Conservation (phyloP, 2,113 vertebrate genomes). For the Lasiurus cinereus region DNA sequence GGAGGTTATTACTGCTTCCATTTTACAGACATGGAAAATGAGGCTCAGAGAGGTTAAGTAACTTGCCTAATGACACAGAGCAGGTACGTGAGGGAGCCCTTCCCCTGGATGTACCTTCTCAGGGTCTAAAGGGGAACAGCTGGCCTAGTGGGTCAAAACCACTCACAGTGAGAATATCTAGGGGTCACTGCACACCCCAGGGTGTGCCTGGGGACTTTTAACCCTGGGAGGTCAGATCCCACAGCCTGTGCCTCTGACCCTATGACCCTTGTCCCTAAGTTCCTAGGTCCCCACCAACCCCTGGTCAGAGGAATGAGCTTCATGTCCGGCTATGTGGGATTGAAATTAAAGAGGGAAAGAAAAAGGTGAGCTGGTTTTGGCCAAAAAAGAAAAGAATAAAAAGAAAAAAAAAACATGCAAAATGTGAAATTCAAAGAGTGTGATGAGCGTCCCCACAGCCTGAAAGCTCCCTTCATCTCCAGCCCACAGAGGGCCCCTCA, state of each 20-base stretch:
- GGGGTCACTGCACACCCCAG: not conserved
- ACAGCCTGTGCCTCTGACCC: not conserved
- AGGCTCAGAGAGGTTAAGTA: not conserved
- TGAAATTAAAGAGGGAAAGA: conserved; percentile 76
- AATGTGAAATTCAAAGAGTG: conserved; percentile 60
- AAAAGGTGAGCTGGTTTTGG: conserved; percentile 72
- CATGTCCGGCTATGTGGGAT: conserved; percentile 75
- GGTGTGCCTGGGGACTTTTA: conserved; percentile 17
- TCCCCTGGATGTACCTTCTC: not conserved
- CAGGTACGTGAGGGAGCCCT: not conserved
- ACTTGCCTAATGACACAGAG: not conserved
- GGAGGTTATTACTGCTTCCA: not conserved
- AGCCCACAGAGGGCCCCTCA: not conserved
- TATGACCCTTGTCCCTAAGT: not conserved
- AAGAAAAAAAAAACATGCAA: conserved; percentile 69
- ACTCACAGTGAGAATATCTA: not conserved
- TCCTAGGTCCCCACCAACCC: conserved; percentile 37
- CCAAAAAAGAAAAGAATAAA: conserved; percentile 40
- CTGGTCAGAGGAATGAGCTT: conserved; percentile 64
- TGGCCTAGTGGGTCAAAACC: not conserved
- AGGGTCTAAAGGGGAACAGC: not conserved
- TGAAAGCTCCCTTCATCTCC: not conserved
- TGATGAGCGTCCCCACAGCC: conserved; percentile 20
- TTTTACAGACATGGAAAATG: not conserved
- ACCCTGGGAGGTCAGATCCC: not conserved